A percentile compares a stretch with the other conserved stretches of the same genome.
Conservation (phyloP, 2,113 vertebrate species). For the Archilochus colubris region DNA sequence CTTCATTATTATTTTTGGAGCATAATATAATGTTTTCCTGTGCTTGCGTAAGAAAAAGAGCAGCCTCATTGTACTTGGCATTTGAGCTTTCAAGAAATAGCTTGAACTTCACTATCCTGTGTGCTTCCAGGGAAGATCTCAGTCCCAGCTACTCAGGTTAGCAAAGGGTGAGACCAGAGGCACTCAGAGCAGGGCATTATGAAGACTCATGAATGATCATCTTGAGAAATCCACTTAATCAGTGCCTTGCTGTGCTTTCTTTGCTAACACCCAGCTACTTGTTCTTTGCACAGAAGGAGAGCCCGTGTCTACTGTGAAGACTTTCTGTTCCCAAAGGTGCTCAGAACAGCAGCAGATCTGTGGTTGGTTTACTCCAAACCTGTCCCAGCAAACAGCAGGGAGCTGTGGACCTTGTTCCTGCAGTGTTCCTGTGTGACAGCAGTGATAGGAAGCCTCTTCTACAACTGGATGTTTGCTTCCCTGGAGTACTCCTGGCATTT, state of each 20-base stretch:
- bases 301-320: not conserved
- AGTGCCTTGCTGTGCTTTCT: not conserved
- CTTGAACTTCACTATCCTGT: not conserved
- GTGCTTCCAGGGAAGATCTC: not conserved
- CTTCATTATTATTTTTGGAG: not conserved
- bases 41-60: not conserved
- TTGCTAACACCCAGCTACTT: not conserved
- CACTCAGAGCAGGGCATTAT: not conserved
- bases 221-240: not conserved
- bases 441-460: constrained; percentile 72
- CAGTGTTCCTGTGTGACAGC: constrained; percentile 76
- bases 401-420: constrained; percentile 78
- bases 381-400: constrained; percentile 65
- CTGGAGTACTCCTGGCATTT: constrained; percentile 72
- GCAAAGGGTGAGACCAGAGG: not conserved
- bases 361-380: constrained; percentile 86
- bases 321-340: constrained; percentile 8
- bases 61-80: not conserved
- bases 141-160: not conserved
- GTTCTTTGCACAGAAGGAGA: constrained; percentile 3
- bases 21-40: not conserved
- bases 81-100: not conserved
- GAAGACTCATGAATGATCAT: not conserved
- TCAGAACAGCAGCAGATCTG: not conserved
- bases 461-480: constrained; percentile 84